A percentile compares a stretch with the other conserved stretches of the same genome.
Evolutionary conservation across 2,888 invertebrate genomes (phyloP).

Genomic region (Tineola bisselliella): DNA sequence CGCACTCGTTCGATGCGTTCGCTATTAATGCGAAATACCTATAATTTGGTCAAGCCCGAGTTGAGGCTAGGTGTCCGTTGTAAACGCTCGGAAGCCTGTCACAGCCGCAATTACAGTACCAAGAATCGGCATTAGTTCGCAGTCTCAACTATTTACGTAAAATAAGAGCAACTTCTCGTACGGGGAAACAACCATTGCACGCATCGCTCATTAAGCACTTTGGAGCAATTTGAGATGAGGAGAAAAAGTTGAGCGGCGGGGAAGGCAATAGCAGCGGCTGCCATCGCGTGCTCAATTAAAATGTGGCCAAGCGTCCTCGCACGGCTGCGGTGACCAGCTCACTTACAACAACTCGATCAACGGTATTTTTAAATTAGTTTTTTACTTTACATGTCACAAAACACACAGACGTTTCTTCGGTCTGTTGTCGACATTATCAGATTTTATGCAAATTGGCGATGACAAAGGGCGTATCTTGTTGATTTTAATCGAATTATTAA

Average conservation of each 20-base stretch:
- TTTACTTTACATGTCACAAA: neutral
- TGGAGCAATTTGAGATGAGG: constrained; percentile 62
- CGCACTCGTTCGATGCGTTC: constrained; percentile 46
- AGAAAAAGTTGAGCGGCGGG: constrained; percentile 57
- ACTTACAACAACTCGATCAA: neutral
- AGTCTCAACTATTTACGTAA: constrained; percentile 65
- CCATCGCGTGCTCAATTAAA: constrained; percentile 68
- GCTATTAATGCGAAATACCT: constrained; percentile 62
- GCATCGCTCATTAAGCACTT: constrained; percentile 69
- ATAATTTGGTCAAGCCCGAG: constrained; percentile 44
- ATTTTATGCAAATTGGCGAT: neutral
- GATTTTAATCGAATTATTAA: neutral
- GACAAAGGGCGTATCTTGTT: neutral
- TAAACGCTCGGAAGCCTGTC: constrained; percentile 64
- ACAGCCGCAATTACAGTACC: constrained; percentile 64
- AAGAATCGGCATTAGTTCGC: constrained; percentile 65
- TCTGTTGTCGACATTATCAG: neutral
- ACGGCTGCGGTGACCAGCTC: neutral
- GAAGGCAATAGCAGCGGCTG: constrained; percentile 28
- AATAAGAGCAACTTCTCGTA: constrained; percentile 61
- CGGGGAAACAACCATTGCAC: constrained; percentile 66
- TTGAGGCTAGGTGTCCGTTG: constrained; percentile 42
- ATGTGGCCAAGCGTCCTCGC: constrained; percentile 26
- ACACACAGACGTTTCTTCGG: neutral
- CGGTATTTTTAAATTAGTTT: constrained; percentile 9